A percentile compares a stretch with the other conserved stretches of the same genome.
phyloP scores from a whole-genome alignment of 1,140 invertebrate genomes.

The Megalonaias nervosa region DNA sequence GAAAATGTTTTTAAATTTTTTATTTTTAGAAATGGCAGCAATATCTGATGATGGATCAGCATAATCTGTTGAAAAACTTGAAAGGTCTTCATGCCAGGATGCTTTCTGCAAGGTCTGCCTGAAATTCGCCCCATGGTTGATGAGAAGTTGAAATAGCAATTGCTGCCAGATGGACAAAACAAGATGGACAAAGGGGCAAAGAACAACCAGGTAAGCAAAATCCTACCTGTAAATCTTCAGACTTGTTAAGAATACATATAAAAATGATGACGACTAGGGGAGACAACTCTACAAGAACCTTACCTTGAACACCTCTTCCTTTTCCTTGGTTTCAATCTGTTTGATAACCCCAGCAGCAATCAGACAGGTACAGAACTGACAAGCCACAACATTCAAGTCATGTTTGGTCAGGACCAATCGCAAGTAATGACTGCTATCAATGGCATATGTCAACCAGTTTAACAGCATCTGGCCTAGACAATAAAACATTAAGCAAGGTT shows the following conservation, averaged over 20 bases:
- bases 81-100: no score
- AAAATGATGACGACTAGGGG: not conserved
- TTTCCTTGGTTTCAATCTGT: constrained; percentile 81
- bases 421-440: constrained; percentile 79
- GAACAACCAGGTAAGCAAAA: no score
- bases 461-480: constrained; percentile 88
- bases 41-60: no score
- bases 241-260: not conserved
- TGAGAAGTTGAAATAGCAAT: no score
- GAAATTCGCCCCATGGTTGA: no score
- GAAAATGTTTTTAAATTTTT: no score
- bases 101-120: no score
- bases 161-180: no score
- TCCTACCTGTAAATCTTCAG: no score
- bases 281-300: constrained; percentile 31
- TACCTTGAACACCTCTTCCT: constrained; percentile 85
- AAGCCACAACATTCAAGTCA: constrained; percentile 82
- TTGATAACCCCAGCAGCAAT: constrained; percentile 88
- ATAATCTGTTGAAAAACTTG: no score
- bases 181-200: no score
- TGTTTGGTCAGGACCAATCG: constrained; percentile 77
- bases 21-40: no score
- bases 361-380: constrained; percentile 90
- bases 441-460: constrained; percentile 89
- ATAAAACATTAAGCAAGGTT: not conserved